phyloP scores from a whole-genome alignment of 2,113 vertebrate species.

The Talpa occidentalis region DNA sequence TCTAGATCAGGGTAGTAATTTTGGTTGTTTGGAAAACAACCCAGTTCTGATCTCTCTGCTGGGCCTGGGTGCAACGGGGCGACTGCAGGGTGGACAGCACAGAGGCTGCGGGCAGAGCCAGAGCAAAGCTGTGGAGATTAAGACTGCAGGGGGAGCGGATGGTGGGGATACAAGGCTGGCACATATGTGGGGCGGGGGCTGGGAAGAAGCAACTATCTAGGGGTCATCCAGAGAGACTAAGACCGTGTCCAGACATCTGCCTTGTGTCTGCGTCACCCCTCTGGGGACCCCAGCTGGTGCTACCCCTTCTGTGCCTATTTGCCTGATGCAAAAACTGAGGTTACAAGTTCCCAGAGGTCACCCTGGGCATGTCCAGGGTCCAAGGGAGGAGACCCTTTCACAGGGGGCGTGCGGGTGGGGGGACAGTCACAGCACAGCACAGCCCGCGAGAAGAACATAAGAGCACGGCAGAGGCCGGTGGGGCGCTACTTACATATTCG shows the following conservation, averaged over 20 bases:
- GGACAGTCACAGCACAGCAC: constrained; percentile 56
- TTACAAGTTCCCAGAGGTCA: rapidly evolving
- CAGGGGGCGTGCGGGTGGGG: background rate
- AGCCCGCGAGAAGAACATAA: background rate
- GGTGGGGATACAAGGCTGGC: too few relatives aligned
- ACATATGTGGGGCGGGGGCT: background rate
- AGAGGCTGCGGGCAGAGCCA: background rate
- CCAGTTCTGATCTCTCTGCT: background rate
- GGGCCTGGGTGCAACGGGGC: background rate
- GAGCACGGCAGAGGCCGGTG: constrained; percentile 59
- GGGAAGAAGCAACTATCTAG: background rate
- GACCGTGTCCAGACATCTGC: background rate
- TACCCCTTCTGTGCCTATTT: too few relatives aligned
- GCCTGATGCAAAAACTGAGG: background rate
- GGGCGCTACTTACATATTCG: constrained; percentile 94
- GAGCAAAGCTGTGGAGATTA: background rate
- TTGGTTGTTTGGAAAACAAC: background rate
- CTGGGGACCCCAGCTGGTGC: background rate
- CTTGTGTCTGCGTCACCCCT: background rate
- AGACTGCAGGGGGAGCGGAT: rapidly evolving
- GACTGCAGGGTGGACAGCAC: too few relatives aligned
- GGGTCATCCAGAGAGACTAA: background rate
- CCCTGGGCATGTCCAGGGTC: background rate
- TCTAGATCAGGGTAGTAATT: too few relatives aligned
- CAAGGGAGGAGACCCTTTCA: background rate